Base-by-base conservation (phyloP, 2,113 vertebrate species). In the Microtus ochrogaster region DNA sequence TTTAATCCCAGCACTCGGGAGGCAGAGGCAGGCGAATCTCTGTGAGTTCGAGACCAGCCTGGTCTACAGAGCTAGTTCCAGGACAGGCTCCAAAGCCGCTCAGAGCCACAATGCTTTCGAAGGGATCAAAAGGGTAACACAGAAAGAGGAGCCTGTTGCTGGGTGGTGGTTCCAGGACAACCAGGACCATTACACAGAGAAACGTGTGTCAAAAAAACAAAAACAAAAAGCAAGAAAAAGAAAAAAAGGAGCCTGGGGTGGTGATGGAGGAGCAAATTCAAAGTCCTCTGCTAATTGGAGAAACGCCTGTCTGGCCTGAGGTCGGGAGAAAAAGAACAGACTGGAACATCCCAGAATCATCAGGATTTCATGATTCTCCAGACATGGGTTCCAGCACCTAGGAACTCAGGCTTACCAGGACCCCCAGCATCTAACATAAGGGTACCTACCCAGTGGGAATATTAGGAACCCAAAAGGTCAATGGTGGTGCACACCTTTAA, bases 401-500 rank as follows among this genome's bases (percentile, higher is more conserved):
- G 78, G 49, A 81, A 70, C 49, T 61, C 1, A 26, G 66, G 44
- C 7, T 70, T 79, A 7, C 12, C 12, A 6, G 89, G 9, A 61
- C 36, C 65, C 7, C 58, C 12, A 68, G 70, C 28, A 7, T 39
- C 36, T 16, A 78, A 55, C 28, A 5, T 22, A 58, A 86, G 28
- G 39, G 4, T 55, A 49, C 30, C 65, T 47, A 9, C 61, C 36
- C 1, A 0, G 28, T 7, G n/a, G 61, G 30, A 58, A 24, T 13
- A 55, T 10, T 41, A 28, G 6, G 21, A 44, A 72, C 8, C 3
- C 66, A 86, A 41, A 83, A 58, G 24, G 39, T n/a, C 7, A 7
- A 5, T 63, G 14, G 13, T 63, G 55, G 12, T 0, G 0, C 79
- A 39, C 0, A 1, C 36, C 24, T 83, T 63, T 83, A 63, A 17